Base-by-base conservation (phyloP, 2,888 invertebrate genomes). In the Melikaiella ostensackeni region DNA sequence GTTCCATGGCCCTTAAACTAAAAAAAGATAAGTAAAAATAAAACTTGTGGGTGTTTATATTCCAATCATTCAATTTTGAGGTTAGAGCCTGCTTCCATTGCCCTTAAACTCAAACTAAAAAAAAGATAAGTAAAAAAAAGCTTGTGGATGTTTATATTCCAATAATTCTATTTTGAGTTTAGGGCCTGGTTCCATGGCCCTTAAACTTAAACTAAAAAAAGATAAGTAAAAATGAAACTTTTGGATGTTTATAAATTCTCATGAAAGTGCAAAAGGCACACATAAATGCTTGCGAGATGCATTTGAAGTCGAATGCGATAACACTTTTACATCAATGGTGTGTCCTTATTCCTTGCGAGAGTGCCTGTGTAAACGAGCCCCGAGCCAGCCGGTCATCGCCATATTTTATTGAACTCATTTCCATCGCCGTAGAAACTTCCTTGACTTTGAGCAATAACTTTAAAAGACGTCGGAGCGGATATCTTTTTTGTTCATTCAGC, bases 321-420 rank as follows among this genome's bases (percentile, higher is more conserved):
- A 64, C 42, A 64, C 16, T 64, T 64, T 38, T 64, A 38, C 64
- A 24, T 42, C 42, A 64, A n/a, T 38, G 42, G 57, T 24, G 57
- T 57, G 24, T 57, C 5, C 57, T 57, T 57, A 57, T 75, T 75
- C 75, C 64, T 61, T 75, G 38, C 46, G 50, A 77, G n/a, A 33
- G 24, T 11, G 42, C 35, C 24, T n/a, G 76, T 42, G 77, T 77
- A 81, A 81, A 80, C 75, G 77, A 78, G 80, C 75, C 77, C 74
- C 79, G 83, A 83, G 81, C 77, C 78, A 81, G 79, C 82, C 79
- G 81, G 79, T 78, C 81, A 82, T 84, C 83, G 82, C 84, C 86
- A 87, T 87, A 87, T 88, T 87, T 87, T 84, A 87, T 83, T 83
- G 77, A 85, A 85, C 84, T 85, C 84, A 88, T 88, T 88, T 86